Percentiles rank a stretch among this genome's conserved stretches.
phyloP scores from a whole-genome alignment of 1,140 invertebrate genomes.

The Druon quercuslanigerum region DNA sequence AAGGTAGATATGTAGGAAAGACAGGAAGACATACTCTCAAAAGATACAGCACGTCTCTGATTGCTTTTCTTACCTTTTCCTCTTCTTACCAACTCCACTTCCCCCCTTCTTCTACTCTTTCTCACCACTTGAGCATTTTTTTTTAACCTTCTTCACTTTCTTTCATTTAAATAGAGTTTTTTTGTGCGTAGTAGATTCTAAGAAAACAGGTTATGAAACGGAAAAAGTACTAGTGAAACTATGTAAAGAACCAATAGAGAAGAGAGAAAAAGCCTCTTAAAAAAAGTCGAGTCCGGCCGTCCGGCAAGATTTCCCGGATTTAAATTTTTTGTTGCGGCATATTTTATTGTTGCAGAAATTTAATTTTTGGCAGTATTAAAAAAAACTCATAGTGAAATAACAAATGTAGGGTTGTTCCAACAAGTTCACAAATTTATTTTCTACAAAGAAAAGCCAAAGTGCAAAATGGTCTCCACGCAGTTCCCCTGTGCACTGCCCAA shows the following conservation, averaged over 20 bases:
- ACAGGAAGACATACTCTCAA: slow-evolving; percentile 52
- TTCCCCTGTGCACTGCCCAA: too few species aligned
- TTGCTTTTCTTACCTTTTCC: slow-evolving; percentile 61
- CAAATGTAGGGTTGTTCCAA: too few species aligned
- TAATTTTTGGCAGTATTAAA: too few species aligned
- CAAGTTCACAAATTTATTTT: too few species aligned
- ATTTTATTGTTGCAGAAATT: too few species aligned
- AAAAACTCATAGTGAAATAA: too few species aligned
- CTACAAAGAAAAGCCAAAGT: too few species aligned
- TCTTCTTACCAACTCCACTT: slow-evolving; percentile 49
- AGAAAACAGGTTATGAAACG: slow-evolving; percentile 39
- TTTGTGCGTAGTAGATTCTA: slow-evolving; percentile 44
- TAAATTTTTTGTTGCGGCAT: too few species aligned
- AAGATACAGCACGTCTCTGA: slow-evolving; percentile 66
- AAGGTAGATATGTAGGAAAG: slow-evolving; percentile 37
- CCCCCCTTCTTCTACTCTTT: slow-evolving; percentile 33
- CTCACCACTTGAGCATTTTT: slow-evolving; percentile 36
- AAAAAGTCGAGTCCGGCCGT: slow-evolving; percentile 43
- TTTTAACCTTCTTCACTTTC: slow-evolving; percentile 15
- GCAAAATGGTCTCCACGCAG: not conserved
- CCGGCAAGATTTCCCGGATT: too few species aligned
- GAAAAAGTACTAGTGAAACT: slow-evolving; percentile 39
- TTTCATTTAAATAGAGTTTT: slow-evolving; percentile 41
- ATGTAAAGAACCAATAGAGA: slow-evolving; percentile 37
- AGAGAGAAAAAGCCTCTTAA: too few species aligned